These are phyloP conservation scores for Elgaria multicarinata DNA, from an alignment of 2,113 vertebrate species.

Conservation along the genomic window DNA sequence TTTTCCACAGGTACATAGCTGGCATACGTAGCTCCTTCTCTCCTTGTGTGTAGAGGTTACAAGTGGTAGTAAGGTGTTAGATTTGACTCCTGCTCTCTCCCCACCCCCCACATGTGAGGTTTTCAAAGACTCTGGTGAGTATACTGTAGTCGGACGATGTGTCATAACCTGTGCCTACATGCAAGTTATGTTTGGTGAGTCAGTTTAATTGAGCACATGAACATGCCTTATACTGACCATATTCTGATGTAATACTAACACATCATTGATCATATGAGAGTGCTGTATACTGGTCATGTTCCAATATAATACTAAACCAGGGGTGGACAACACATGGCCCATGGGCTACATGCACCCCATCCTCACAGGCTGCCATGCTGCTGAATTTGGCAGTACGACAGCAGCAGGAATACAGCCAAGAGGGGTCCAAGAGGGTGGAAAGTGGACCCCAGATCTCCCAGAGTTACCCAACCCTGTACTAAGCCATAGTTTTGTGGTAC, in stretches of 20 bases:
- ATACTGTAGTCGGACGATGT: background rate
- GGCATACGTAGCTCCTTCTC: background rate
- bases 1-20: background rate
- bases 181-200: background rate
- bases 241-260: background rate
- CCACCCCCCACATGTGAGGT: background rate
- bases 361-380: too few relatives aligned
- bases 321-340: too few relatives aligned
- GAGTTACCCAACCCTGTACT: background rate
- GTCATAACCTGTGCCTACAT: background rate
- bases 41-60: background rate
- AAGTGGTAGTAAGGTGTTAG: background rate
- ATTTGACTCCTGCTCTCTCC: background rate
- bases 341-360: too few relatives aligned
- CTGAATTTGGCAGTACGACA: too few relatives aligned
- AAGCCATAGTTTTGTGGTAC: background rate
- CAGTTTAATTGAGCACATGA: background rate
- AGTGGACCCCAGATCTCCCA: too few relatives aligned
- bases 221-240: background rate
- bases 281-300: background rate
- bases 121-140: background rate
- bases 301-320: too few relatives aligned
- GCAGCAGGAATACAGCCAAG: too few relatives aligned
- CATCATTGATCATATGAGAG: background rate
- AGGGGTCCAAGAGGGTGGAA: too few relatives aligned